Percentiles rank a stretch among this genome's conserved stretches.
These are phyloP conservation scores for Steinernema feltiae DNA, from an alignment of 1,140 invertebrate genomes.

Conservation along the genomic window DNA sequence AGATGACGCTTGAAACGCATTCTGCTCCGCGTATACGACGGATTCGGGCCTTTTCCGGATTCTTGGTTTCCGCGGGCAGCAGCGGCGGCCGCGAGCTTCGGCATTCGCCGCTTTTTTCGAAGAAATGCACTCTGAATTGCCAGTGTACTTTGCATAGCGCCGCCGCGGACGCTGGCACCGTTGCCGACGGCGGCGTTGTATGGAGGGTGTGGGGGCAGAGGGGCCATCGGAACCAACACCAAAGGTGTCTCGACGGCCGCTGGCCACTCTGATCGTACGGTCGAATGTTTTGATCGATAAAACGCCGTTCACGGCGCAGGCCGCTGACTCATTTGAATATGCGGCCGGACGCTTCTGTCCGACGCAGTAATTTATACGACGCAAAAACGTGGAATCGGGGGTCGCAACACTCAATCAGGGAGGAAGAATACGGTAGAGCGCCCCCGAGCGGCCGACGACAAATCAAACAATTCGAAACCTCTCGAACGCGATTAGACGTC, in stretches of 20 bases:
- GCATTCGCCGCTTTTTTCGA: background rate
- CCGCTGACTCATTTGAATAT: slow-evolving; percentile 1
- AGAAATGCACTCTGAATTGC: background rate
- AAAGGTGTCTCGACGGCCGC: background rate
- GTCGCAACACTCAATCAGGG: no score
- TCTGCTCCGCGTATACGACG: no score
- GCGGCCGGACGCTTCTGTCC: background rate
- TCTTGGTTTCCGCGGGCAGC: no score
- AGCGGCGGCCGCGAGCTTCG: background rate
- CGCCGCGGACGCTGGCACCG: background rate
- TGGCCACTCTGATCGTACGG: background rate
- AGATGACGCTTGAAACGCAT: background rate
- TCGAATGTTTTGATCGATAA: slow-evolving; percentile 13
- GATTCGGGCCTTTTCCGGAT: no score
- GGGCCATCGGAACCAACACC: background rate
- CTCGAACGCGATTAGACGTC: background rate
- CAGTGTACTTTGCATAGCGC: slow-evolving; percentile 3
- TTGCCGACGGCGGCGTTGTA: background rate
- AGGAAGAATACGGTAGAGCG: background rate
- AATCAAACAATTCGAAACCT: background rate
- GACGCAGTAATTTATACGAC: background rate
- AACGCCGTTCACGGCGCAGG: background rate
- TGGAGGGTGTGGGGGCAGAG: background rate
- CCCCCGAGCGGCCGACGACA: no score
- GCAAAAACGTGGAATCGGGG: background rate